These are phyloP conservation scores for Sycophila sp. DNA, from an alignment of 1,140 invertebrate genomes.

Conservation along the genomic window DNA sequence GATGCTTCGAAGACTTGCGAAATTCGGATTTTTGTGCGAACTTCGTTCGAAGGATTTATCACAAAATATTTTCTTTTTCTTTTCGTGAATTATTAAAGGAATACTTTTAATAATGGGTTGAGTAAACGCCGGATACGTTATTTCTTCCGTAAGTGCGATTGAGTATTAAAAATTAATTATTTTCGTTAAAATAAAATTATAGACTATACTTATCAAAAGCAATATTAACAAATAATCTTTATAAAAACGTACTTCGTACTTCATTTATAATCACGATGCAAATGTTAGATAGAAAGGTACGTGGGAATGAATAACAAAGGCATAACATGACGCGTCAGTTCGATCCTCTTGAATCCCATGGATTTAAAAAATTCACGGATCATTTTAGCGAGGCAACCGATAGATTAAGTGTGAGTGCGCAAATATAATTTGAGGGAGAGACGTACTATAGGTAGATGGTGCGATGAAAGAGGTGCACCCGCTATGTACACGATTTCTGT, in stretches of 20 bases:
- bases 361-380: slow-evolving; percentile 44
- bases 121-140: too few relatives aligned
- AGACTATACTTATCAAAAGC: too few relatives aligned
- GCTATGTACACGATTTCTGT: slow-evolving; percentile 55
- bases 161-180: too few relatives aligned
- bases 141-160: too few relatives aligned
- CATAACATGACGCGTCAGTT: not conserved
- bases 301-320: too few relatives aligned
- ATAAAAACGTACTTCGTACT: too few relatives aligned
- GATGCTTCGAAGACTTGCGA: slow-evolving; percentile 4
- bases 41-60: not conserved
- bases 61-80: not conserved
- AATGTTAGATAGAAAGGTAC: too few relatives aligned
- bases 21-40: not conserved
- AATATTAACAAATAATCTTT: too few relatives aligned
- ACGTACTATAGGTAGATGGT: not conserved
- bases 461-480: slow-evolving; percentile 45
- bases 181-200: too few relatives aligned
- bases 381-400: slow-evolving; percentile 30
- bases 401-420: slow-evolving; percentile 44
- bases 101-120: too few relatives aligned
- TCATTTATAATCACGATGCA: too few relatives aligned
- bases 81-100: not conserved
- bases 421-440: slow-evolving; percentile 50
- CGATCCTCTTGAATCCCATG: too few relatives aligned